A percentile compares a stretch with the other conserved stretches of the same genome.
Evolutionary conservation across 2,113 vertebrate genomes (phyloP).

Genomic region (Siphamia tubifer): DNA sequence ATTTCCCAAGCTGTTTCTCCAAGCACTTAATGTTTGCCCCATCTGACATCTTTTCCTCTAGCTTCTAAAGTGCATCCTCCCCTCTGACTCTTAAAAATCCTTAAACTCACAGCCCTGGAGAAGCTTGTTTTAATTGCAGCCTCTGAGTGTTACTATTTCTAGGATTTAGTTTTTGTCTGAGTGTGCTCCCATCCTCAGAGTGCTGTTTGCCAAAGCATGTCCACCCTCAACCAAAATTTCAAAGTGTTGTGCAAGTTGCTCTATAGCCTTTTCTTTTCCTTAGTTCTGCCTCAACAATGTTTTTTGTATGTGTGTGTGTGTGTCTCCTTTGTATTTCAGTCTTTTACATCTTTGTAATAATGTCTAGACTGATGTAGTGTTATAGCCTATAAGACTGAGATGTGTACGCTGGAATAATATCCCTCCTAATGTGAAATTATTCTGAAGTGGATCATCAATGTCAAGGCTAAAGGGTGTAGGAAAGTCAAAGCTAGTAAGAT

Average conservation of each 20-base stretch:
- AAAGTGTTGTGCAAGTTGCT: constrained; percentile 35
- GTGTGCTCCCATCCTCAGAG: constrained; percentile 27
- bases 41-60: constrained; percentile 18
- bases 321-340: not conserved
- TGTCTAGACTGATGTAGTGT: constrained; percentile 1
- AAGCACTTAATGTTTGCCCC: not conserved
- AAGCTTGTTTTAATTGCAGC: constrained; percentile 67
- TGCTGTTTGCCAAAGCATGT: constrained; percentile 36
- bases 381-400: not conserved
- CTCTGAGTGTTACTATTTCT: constrained; percentile 66
- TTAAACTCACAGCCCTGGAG: constrained; percentile 24
- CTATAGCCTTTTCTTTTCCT: not conserved
- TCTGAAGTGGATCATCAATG: not conserved
- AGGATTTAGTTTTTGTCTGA: constrained; percentile 40
- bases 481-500: constrained; percentile 26
- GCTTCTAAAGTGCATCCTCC: constrained; percentile 27
- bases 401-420: constrained; percentile 15
- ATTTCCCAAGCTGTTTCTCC: constrained; percentile 19
- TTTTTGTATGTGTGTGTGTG: not conserved
- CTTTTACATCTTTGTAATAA: not conserved
- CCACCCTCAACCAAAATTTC: constrained; percentile 38
- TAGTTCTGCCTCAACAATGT: constrained; percentile 11
- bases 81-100: constrained; percentile 42
- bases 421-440: constrained; percentile 23
- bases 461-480: not conserved